These are phyloP conservation scores for Acanthiza pusilla DNA, from an alignment of 2,797 vertebrate genomes.

Conservation along the genomic window DNA sequence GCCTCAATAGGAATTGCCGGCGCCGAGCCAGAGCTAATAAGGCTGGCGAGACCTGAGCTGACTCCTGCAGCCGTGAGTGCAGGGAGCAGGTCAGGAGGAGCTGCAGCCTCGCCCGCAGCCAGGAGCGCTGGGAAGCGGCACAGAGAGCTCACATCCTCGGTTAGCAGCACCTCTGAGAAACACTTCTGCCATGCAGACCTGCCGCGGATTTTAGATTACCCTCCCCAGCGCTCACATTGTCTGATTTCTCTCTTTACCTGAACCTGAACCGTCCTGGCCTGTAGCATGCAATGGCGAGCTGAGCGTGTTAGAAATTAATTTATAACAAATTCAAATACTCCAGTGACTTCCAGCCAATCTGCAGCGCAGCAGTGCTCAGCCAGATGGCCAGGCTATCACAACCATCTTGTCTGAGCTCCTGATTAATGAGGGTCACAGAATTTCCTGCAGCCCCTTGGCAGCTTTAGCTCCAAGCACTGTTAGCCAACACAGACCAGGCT, in stretches of 20 bases:
- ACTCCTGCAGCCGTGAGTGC: background rate
- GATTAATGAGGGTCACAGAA: background rate
- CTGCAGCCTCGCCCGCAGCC: background rate
- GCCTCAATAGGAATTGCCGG: constrained; percentile 25
- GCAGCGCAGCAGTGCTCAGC: background rate
- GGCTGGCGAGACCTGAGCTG: constrained; percentile 50
- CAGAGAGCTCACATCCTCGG: background rate
- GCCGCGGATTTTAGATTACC: background rate
- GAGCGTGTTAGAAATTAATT: background rate
- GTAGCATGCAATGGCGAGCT: background rate
- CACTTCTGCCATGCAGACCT: background rate
- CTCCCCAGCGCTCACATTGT: background rate
- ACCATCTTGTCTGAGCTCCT: background rate
- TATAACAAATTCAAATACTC: background rate
- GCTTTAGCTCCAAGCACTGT: background rate
- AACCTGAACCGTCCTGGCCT: background rate
- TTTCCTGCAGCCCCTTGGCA: background rate
- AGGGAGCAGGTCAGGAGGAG: constrained; percentile 13
- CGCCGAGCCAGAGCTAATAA: constrained; percentile 39
- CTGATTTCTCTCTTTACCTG: background rate
- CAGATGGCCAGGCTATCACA: background rate
- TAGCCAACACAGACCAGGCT: background rate
- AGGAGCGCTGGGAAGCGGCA: background rate
- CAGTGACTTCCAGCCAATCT: background rate
- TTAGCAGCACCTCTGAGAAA: background rate